These are phyloP conservation scores for Limnodromus scolopaceus DNA, from an alignment of 2,797 vertebrate genomes.

Conservation along the genomic window DNA sequence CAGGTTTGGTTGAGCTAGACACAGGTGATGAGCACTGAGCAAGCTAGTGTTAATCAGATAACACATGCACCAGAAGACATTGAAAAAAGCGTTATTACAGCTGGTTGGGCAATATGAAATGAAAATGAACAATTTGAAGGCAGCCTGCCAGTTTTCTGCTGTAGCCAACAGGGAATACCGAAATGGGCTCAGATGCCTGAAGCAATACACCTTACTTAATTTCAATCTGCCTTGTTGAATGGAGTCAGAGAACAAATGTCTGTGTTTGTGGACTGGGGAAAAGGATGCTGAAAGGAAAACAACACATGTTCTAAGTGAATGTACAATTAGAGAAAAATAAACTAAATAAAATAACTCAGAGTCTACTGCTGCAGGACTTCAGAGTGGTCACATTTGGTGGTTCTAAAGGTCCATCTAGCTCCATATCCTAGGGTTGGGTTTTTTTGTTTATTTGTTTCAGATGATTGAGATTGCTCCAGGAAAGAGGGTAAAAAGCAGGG, in stretches of 20 bases:
- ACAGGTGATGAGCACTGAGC: not conserved
- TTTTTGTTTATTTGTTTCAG: not conserved
- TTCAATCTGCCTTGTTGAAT: not conserved
- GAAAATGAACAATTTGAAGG: not conserved
- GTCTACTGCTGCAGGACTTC: not conserved
- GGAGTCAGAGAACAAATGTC: not conserved
- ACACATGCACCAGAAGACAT: not conserved
- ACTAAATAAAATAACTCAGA: not conserved
- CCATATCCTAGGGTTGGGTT: accelerated
- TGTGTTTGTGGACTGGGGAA: not conserved
- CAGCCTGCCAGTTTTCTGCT: not conserved
- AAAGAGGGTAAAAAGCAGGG: not conserved
- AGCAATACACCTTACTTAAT: constrained; percentile 28
- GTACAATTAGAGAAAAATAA: not conserved
- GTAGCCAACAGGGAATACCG: constrained; percentile 1
- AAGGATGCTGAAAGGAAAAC: not conserved
- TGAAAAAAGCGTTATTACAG: not conserved
- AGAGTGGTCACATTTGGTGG: not conserved
- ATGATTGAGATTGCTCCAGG: not conserved
- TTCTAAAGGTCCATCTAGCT: not conserved
- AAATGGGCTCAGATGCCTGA: not conserved
- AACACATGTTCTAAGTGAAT: not conserved
- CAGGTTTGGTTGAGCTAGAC: not conserved
- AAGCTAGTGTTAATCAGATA: not conserved
- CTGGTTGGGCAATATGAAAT: not conserved